Conservation (phyloP, 2,888 invertebrate species). For the Cetonia aurata region DNA sequence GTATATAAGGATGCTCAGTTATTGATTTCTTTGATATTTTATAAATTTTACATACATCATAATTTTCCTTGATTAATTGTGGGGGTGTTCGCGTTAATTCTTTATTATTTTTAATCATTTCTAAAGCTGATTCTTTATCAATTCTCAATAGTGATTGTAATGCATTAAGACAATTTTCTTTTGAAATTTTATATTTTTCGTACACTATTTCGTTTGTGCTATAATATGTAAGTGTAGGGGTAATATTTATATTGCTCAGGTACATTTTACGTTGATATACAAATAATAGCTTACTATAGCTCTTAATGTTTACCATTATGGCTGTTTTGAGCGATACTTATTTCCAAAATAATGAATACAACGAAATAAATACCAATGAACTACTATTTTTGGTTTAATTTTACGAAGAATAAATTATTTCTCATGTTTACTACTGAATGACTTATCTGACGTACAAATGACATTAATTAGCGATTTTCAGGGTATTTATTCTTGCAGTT, state of each 20-base stretch:
- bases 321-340: too few species aligned
- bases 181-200: slow-evolving; percentile 34
- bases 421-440: too few species aligned
- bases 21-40: slow-evolving; percentile 54
- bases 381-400: too few species aligned
- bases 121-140: slow-evolving; percentile 46
- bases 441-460: too few species aligned
- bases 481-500: too few species aligned
- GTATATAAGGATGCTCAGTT: slow-evolving; percentile 57
- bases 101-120: slow-evolving; percentile 52
- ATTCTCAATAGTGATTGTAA: slow-evolving; percentile 44
- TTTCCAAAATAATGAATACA: too few species aligned
- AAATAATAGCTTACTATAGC: too few species aligned
- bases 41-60: slow-evolving; percentile 52
- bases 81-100: slow-evolving; percentile 50
- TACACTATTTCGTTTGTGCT: neutral
- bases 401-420: too few species aligned
- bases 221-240: neutral
- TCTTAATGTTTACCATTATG: too few species aligned
- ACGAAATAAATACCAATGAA: too few species aligned
- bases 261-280: too few species aligned
- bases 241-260: neutral
- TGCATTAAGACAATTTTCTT: slow-evolving; percentile 14
- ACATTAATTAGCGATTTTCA: too few species aligned
- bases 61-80: slow-evolving; percentile 54